Conservation (phyloP, 2,113 vertebrate species). For the Sinocyclocheilus anophthalmus region DNA sequence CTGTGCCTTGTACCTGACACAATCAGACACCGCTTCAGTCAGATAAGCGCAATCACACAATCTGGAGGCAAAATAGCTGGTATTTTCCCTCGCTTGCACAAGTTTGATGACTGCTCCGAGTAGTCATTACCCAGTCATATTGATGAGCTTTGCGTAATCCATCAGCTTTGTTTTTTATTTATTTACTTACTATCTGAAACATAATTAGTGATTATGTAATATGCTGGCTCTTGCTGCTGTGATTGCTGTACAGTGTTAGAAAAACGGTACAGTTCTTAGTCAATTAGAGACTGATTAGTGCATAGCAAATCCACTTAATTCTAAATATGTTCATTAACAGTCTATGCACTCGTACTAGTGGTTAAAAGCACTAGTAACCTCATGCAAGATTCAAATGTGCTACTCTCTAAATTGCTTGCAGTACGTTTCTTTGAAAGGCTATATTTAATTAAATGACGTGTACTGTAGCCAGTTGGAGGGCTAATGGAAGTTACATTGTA, state of each 20-base stretch:
- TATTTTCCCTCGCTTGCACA: constrained; percentile 27
- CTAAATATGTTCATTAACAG: constrained; percentile 94
- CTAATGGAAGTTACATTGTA: constrained; percentile 79
- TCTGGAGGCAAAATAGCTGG: constrained; percentile 35
- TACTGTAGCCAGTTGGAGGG: constrained; percentile 76
- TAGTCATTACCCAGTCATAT: constrained; percentile 85
- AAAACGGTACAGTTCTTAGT: constrained; percentile 86
- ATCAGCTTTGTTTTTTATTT: constrained; percentile 65
- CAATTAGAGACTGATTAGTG: constrained; percentile 94
- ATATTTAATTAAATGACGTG: constrained; percentile 86
- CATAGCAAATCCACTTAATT: constrained; percentile 91
- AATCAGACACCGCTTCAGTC: constrained; percentile 21
- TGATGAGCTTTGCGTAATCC: constrained; percentile 82
- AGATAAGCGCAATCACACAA: constrained; percentile 21
- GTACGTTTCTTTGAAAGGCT: constrained; percentile 83
- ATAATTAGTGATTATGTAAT: constrained; percentile 96
- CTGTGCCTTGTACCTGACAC: constrained; percentile 24
- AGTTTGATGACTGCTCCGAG: constrained; percentile 72
- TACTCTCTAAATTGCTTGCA: constrained; percentile 78
- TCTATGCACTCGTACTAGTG: constrained; percentile 80
- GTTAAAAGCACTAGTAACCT: constrained; percentile 94
- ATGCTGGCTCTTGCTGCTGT: constrained; percentile 84
- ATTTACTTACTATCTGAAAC: constrained; percentile 80
- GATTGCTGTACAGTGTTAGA: constrained; percentile 90
- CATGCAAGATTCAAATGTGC: constrained; percentile 75